These are phyloP conservation scores for Istiophorus platypterus DNA, from an alignment of 2,113 vertebrate genomes.

Conservation along the genomic window DNA sequence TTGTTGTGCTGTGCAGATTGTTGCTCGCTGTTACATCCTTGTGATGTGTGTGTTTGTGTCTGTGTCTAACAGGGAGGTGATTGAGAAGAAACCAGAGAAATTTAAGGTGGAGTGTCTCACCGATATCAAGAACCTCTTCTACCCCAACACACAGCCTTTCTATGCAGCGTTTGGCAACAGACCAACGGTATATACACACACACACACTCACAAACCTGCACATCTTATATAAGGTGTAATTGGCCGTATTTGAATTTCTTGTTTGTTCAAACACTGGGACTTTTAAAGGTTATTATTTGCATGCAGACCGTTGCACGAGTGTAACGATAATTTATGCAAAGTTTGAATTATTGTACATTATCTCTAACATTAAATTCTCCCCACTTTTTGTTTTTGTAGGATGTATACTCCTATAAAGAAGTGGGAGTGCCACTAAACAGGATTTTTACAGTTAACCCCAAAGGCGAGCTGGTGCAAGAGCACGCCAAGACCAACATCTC, in stretches of 20 bases:
- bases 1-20: not conserved
- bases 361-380: not conserved
- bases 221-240: not conserved
- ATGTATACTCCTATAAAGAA: constrained; percentile 97
- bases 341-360: not conserved
- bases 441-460: constrained; percentile 98
- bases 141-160: constrained; percentile 93
- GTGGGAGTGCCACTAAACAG: constrained; percentile 95
- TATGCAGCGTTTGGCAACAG: constrained; percentile 98
- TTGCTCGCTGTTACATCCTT: not conserved
- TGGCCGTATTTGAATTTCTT: not conserved
- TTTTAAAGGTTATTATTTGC: not conserved
- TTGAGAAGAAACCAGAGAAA: constrained; percentile 99
- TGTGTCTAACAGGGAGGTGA: constrained; percentile 90
- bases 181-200: constrained; percentile 85
- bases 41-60: constrained; percentile 47
- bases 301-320: not conserved
- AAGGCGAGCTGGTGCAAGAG: constrained; percentile 97
- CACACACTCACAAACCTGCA: not conserved
- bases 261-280: too few relatives aligned
- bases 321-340: not conserved
- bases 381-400: constrained; percentile 78
- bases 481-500: constrained; percentile 98
- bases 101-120: constrained; percentile 98
- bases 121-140: constrained; percentile 96